Evolutionary conservation across 1,140 invertebrate species (phyloP).

Genomic region (Antheraea pernyi): DNA sequence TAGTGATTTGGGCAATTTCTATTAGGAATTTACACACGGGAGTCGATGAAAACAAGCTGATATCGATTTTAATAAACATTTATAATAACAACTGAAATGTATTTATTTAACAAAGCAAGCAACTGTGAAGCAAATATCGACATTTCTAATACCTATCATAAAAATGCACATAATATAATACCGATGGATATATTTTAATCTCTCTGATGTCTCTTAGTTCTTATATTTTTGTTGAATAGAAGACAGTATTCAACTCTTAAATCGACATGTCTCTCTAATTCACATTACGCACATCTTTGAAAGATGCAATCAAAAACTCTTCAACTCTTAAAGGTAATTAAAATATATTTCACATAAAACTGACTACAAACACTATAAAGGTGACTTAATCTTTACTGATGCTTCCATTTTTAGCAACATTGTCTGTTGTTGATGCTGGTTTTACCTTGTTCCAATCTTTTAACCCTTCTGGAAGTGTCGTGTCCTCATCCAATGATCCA

Average conservation of each 20-base stretch:
- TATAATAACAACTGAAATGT: neutral
- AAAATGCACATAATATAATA: neutral
- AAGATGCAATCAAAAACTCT: slow-evolving; percentile 47
- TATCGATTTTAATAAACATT: neutral
- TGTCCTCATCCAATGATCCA: slow-evolving; percentile 98
- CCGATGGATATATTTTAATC: neutral
- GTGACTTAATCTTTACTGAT: slow-evolving; percentile 61
- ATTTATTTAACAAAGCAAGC: neutral
- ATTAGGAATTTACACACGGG: no score
- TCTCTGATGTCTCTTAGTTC: neutral
- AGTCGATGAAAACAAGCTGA: slow-evolving; percentile 2
- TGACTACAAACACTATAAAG: slow-evolving; percentile 48
- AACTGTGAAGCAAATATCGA: neutral
- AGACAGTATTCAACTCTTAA: neutral
- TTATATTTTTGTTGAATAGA: neutral
- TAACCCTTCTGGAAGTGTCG: slow-evolving; percentile 95
- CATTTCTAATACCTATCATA: neutral
- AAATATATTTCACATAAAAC: slow-evolving; percentile 68
- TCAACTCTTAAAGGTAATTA: slow-evolving; percentile 67
- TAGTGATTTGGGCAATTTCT: no score
- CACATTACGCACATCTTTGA: neutral
- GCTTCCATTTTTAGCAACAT: slow-evolving; percentile 40
- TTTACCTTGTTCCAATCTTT: slow-evolving; percentile 95
- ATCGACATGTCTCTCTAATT: neutral
- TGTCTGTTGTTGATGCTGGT: slow-evolving; percentile 47